Base-by-base conservation (phyloP, 2,888 invertebrate genomes). In the Aphidius colemani region DNA sequence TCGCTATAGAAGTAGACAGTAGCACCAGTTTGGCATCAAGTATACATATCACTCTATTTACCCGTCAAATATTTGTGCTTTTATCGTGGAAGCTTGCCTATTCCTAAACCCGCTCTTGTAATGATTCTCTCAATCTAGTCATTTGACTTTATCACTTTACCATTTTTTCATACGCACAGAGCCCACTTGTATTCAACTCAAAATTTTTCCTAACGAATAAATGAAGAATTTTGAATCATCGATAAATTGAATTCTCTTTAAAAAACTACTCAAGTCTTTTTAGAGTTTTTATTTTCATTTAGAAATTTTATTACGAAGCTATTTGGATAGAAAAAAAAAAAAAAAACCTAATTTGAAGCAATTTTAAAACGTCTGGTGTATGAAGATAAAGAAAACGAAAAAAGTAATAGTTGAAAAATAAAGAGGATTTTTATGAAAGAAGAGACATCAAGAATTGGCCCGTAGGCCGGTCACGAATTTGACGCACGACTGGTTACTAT, bases 1-100 rank as follows among this genome's bases (percentile, higher is more conserved):
- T 11, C 50, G 46, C 45, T 45, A 51, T 62, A 60, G 68, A 60
- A 58, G 55, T 46, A 53, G 60, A 63, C 61, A 51, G 43, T 58
- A 64, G 57, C 74, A 75, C 73, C 71, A 72, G 75, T 73, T 70
- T 75, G 73, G 79, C 77, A 80, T 80, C 79, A 78, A 81, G 81
- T 80, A n/a, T n/a, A 81, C 13, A 18, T 30, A 30, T 79, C 81
- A 79, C 77, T 79, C 80, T 80, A 80, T 81, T 81, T 81, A 78
- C 80, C 79, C 78, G 75, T 80, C 80, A 81, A 81, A 81, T 81
- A 80, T 81, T 81, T 81, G 81, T 78, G 80, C 80, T 81, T 81
- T 81, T 81, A 81, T 78, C 78, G 77, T 78, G 74, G 73, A 78
- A 73, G 75, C 76, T 74, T 76, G 76, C 74, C 61, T 55, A 56